phyloP scores from a whole-genome alignment of 2,797 vertebrate species.

The Darevskia nairensis region DNA sequence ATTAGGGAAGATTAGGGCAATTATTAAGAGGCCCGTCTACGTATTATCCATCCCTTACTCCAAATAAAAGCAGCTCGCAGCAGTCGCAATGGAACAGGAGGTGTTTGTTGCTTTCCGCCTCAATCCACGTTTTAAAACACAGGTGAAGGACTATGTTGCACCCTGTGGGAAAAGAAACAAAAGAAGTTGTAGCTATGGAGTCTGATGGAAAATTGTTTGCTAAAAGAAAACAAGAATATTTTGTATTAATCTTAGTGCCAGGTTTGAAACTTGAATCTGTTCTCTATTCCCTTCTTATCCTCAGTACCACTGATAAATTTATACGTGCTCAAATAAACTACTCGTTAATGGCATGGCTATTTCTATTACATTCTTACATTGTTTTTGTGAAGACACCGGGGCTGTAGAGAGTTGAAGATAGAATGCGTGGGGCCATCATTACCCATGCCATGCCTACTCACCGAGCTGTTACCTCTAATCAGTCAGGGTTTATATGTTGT shows the following conservation, averaged over 20 bases:
- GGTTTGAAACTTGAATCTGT: background rate
- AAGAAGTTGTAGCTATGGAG: background rate
- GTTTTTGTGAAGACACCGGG: background rate
- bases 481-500: background rate
- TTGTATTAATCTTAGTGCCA: background rate
- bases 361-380: no score
- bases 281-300: slow-evolving; percentile 1
- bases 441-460: background rate
- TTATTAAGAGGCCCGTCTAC: background rate
- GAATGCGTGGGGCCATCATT: background rate
- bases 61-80: background rate
- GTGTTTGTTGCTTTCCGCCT: background rate
- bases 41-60: background rate
- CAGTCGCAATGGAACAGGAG: background rate
- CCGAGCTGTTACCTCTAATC: background rate
- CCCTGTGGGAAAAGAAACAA: slow-evolving; percentile 14
- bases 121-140: slow-evolving; percentile 32
- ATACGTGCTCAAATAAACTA: background rate
- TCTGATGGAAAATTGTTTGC: background rate
- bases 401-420: background rate
- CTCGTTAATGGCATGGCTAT: background rate
- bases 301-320: background rate
- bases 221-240: slow-evolving; percentile 25
- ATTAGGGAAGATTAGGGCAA: slow-evolving; percentile 26
- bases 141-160: background rate